Percentiles rank a stretch among this genome's conserved stretches.
These are phyloP conservation scores for Phoebastria nigripes DNA, from an alignment of 2,797 vertebrate genomes.

Conservation along the genomic window DNA sequence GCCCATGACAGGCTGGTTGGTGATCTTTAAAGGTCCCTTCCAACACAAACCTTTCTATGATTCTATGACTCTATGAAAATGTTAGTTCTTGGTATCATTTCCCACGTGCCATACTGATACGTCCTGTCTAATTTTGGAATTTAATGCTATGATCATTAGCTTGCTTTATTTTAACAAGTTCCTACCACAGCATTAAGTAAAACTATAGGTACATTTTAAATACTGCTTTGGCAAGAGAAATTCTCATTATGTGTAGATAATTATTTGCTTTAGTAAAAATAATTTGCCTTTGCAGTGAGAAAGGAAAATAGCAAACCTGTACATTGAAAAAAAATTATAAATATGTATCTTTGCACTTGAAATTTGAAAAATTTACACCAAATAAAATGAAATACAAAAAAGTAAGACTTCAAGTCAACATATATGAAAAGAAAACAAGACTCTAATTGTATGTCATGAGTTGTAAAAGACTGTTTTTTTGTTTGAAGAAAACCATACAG, in stretches of 20 bases:
- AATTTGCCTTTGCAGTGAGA: neutral
- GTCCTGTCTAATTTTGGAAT: neutral
- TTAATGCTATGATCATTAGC: neutral
- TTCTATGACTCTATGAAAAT: neutral
- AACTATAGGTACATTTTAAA: neutral
- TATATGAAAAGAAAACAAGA: neutral
- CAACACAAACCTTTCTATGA: neutral
- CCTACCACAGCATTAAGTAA: neutral
- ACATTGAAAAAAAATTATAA: neutral
- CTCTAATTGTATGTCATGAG: neutral
- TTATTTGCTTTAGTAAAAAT: neutral
- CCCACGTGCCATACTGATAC: neutral
- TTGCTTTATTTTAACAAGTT: neutral
- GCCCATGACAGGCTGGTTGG: too few relatives aligned
- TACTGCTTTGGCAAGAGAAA: neutral
- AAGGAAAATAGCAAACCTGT: neutral
- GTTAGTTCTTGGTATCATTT: neutral
- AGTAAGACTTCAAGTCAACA: neutral
- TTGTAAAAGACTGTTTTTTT: neutral
- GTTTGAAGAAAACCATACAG: neutral
- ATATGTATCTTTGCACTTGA: neutral
- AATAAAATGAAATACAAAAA: neutral
- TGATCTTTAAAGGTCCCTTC: neutral
- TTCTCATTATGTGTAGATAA: neutral
- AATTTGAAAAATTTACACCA: neutral